Evolutionary conservation across 2,113 vertebrate genomes (phyloP).

Genomic region (Furnarius figulus): DNA sequence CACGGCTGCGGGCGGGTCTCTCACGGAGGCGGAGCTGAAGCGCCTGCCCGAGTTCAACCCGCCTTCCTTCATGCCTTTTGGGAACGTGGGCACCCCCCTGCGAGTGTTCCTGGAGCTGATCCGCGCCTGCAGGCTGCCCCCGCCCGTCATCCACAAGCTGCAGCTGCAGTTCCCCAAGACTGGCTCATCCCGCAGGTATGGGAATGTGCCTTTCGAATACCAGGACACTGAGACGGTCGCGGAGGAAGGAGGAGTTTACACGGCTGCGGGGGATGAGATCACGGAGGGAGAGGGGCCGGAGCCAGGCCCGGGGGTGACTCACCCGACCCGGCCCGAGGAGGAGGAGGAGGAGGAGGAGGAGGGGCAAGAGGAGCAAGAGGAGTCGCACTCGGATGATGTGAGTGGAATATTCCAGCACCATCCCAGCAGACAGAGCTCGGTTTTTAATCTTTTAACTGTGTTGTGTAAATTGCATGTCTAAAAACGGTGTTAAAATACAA

Average conservation of each 20-base stretch:
- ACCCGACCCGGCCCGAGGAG: neutral
- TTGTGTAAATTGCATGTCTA: fast-evolving
- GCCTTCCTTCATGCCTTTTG: slow-evolving; percentile 87
- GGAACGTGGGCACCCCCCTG: slow-evolving; percentile 92
- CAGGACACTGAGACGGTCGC: slow-evolving; percentile 60
- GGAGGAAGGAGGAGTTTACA: slow-evolving; percentile 83
- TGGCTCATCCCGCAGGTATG: slow-evolving; percentile 85
- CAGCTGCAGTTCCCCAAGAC: slow-evolving; percentile 89
- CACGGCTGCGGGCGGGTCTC: slow-evolving; percentile 41
- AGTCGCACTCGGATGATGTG: slow-evolving; percentile 84
- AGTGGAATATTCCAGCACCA: slow-evolving; percentile 39
- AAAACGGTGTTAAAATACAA: fast-evolving
- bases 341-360: slow-evolving; percentile 20
- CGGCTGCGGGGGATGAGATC: slow-evolving; percentile 87
- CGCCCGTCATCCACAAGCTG: slow-evolving; percentile 85
- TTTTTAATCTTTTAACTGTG: neutral
- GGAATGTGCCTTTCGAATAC: slow-evolving; percentile 90
- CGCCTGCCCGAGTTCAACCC: slow-evolving; percentile 89
- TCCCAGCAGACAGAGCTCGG: fast-evolving
- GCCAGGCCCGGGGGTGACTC: neutral
- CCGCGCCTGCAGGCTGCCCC: slow-evolving; percentile 89
- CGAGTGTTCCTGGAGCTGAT: slow-evolving; percentile 90
- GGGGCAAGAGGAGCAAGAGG: slow-evolving; percentile 47
- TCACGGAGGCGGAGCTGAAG: slow-evolving; percentile 79
- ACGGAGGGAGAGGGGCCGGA: slow-evolving; percentile 42